Percentiles rank a stretch among this genome's conserved stretches.
phyloP scores from a whole-genome alignment of 2,888 invertebrate genomes.

The Argyra leucocephala region DNA sequence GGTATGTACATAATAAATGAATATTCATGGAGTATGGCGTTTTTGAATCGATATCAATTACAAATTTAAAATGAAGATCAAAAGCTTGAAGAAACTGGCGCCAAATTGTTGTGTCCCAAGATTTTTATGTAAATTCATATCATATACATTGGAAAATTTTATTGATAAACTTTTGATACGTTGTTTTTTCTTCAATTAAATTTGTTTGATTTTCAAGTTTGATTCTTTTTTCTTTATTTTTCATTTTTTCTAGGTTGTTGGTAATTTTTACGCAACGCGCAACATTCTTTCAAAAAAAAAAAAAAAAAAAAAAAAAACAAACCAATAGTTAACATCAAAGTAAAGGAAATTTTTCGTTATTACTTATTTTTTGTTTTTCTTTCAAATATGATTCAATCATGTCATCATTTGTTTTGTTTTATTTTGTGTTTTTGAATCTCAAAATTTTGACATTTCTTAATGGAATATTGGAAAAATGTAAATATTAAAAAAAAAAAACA shows the following conservation, averaged over 20 bases:
- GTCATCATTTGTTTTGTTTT: neutral
- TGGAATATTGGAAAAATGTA: conserved; percentile 1
- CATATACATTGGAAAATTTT: neutral
- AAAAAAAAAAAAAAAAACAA: no score
- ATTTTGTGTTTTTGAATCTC: neutral
- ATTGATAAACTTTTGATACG: neutral
- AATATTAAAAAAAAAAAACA: neutral
- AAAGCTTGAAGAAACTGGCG: neutral
- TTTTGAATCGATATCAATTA: neutral
- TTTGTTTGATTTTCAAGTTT: no score
- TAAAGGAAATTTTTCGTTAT: neutral
- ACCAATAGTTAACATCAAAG: neutral
- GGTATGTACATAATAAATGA: neutral
- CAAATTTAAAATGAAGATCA: neutral
- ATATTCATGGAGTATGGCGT: neutral
- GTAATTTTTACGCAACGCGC: neutral
- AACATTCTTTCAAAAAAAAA: neutral
- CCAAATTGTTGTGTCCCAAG: neutral
- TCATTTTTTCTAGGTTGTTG: no score
- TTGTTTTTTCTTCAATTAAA: no score
- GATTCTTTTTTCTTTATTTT: no score
- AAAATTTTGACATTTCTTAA: neutral
- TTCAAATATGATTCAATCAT: conserved; percentile 3
- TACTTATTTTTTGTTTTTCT: no score
- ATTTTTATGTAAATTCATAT: neutral